Base-by-base conservation (phyloP, 2,888 invertebrate species). In the Isoperla grammatica region DNA sequence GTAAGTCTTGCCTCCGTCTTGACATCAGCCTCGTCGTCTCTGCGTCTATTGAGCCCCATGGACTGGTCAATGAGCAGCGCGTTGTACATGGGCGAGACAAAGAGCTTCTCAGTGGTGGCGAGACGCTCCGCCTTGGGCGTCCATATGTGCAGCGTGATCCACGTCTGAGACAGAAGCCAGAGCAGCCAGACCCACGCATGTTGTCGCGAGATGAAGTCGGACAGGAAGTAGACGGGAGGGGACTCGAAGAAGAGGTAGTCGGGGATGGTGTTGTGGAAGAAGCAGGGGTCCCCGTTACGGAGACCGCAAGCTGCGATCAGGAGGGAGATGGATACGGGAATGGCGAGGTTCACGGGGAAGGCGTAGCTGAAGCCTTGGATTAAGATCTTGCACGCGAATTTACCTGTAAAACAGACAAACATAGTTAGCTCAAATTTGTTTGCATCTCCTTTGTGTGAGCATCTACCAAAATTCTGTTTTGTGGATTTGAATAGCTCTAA, bases 321-420 rank as follows among this genome's bases (percentile, higher is more conserved):
- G n/a, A 84, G 70, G 15, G 83, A 83, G 1, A 93, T 78, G 2
- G 88, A 80, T 1, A 85, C 78, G 0, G 94, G 94, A 0, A 88
- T 86, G 0, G 86, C 82, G 11, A 95, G 76, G 68, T 81, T 85
- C 42, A 94, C 75, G 0, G 95, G 92, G 63, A 95, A 81, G 0
- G 95, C 88, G 68, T 88, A 94, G 67, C 93, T 88, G 71, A 92
- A 87, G 57, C 85, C 83, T 73, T 95, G 95, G 71, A 96, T 93
- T 71, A 89, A 84, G 64, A 93, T 88, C 77, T 90, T 90, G 76
- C 91, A 92, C 1, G 92, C 87, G 66, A 91, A 90, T 76, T 91
- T 94, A 3, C 85, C 79, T 75, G 71, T 60, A 67, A 20, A 29
- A 29, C 29, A 29, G 29, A 4, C 4, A 29, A n/a, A n/a, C n/a